These are phyloP conservation scores for Trichogramma dendrolimi DNA, from an alignment of 2,888 invertebrate genomes.

Conservation along the genomic window DNA sequence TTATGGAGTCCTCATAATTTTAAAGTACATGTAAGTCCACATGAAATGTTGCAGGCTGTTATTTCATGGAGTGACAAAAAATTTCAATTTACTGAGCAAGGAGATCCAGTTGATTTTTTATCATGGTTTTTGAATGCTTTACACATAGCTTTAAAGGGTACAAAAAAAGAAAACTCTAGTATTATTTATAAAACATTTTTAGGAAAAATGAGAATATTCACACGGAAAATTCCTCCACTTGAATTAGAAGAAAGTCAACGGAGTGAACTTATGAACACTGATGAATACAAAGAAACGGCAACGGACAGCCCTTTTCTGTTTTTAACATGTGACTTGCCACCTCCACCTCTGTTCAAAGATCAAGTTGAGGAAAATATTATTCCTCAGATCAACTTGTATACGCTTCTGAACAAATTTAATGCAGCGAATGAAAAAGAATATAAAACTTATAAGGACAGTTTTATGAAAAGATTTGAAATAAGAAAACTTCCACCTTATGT, in stretches of 20 bases:
- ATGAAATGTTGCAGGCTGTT: constrained; percentile 99
- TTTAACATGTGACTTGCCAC: constrained; percentile 94
- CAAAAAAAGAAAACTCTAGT: constrained; percentile 80
- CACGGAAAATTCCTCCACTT: constrained; percentile 87
- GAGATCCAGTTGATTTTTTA: constrained; percentile 95
- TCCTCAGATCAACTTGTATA: constrained; percentile 91
- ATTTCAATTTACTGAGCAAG: constrained; percentile 98
- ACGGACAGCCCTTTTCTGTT: constrained; percentile 93
- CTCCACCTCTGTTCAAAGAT: constrained; percentile 97
- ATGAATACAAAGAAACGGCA: constrained; percentile 82
- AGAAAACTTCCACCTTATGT: constrained; percentile 89
- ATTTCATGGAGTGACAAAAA: constrained; percentile 94
- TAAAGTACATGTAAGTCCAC: constrained; percentile 98
- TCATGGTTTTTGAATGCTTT: constrained; percentile 98
- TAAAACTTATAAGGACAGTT: constrained; percentile 98
- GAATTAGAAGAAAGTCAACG: constrained; percentile 88
- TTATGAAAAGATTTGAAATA: constrained; percentile 94
- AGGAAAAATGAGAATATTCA: constrained; percentile 84
- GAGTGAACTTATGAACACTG: constrained; percentile 69
- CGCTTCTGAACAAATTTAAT: constrained; percentile 92
- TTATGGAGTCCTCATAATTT: constrained; percentile 99
- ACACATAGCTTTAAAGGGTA: constrained; percentile 90
- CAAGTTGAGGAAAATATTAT: constrained; percentile 98
- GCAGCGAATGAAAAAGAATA: constrained; percentile 94
- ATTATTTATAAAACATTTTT: constrained; percentile 94